These are phyloP conservation scores for Nezara viridula DNA, from an alignment of 2,888 invertebrate species.

Conservation along the genomic window DNA sequence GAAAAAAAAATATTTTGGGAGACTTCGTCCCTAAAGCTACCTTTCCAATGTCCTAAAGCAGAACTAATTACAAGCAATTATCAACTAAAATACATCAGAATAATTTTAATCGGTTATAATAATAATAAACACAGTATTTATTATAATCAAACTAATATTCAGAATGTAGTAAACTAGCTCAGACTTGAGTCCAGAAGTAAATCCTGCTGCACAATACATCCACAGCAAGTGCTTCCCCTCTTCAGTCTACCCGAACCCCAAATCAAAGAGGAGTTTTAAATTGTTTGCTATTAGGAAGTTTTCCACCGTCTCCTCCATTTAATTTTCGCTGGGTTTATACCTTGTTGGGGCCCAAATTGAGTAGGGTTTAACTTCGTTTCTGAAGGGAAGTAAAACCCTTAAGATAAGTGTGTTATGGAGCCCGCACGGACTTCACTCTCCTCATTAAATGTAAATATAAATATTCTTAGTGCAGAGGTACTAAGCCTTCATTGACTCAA, in stretches of 20 bases:
- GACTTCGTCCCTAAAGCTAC: too few relatives aligned
- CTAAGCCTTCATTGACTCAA: neutral
- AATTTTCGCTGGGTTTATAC: constrained; percentile 10
- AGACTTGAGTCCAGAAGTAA: too few relatives aligned
- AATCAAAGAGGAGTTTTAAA: constrained; percentile 22
- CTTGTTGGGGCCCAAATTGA: neutral
- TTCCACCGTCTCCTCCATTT: neutral
- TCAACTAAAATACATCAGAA: too few relatives aligned
- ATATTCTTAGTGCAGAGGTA: neutral
- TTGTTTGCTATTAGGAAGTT: constrained; percentile 17
- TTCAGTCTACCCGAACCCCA: neutral
- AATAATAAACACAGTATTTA: too few relatives aligned
- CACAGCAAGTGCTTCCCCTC: too few relatives aligned
- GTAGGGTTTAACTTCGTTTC: constrained; percentile 23
- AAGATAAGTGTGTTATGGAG: neutral
- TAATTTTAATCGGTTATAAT: too few relatives aligned
- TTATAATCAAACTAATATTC: too few relatives aligned
- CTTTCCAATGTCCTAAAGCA: too few relatives aligned
- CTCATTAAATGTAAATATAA: neutral
- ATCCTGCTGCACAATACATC: too few relatives aligned
- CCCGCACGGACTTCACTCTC: neutral
- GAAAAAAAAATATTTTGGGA: too few relatives aligned
- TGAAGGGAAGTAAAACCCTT: neutral
- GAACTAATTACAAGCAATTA: too few relatives aligned
- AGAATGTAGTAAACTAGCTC: too few relatives aligned